Evolutionary conservation across 2,113 vertebrate species (phyloP).

Genomic region (Xerus inauris): DNA sequence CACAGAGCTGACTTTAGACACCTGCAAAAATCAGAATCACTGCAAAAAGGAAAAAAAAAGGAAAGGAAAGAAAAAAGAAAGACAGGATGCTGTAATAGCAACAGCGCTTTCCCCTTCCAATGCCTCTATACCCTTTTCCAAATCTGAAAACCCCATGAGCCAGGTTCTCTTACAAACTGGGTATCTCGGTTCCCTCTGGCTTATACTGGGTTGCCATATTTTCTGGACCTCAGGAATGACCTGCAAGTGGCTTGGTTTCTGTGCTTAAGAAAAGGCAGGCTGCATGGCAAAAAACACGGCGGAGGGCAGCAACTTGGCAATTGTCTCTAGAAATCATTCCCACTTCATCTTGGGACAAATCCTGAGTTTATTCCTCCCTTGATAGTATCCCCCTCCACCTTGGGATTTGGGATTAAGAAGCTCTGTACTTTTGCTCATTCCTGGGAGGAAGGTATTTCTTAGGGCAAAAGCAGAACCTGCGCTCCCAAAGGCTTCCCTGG

Average conservation of each 20-base stretch:
- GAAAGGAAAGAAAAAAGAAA: not conserved
- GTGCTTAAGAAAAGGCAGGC: not conserved
- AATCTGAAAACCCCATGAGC: not conserved
- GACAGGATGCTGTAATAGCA: not conserved
- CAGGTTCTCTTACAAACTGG: not conserved
- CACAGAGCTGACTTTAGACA: constrained; percentile 84
- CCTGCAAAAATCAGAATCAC: constrained; percentile 82
- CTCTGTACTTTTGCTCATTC: not conserved
- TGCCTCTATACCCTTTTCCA: not conserved
- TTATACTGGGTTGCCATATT: not conserved
- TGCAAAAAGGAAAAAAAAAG: not conserved
- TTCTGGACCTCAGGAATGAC: not conserved
- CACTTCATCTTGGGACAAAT: not conserved
- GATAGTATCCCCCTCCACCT: not conserved
- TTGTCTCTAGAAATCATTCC: not conserved
- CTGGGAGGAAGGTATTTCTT: not conserved
- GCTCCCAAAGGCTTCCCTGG: constrained; percentile 28
- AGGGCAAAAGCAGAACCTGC: constrained; percentile 37
- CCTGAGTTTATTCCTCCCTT: not conserved
- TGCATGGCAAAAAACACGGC: not conserved
- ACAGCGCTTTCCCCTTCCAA: not conserved
- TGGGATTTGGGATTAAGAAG: constrained; percentile 31
- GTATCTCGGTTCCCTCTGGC: not conserved
- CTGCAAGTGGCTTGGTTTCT: not conserved
- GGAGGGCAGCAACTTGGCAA: not conserved